Evolutionary conservation across 1,140 invertebrate genomes (phyloP), one percentile per base, ranked within the genome.

Genomic region (Ostrea denselamellosa): DNA sequence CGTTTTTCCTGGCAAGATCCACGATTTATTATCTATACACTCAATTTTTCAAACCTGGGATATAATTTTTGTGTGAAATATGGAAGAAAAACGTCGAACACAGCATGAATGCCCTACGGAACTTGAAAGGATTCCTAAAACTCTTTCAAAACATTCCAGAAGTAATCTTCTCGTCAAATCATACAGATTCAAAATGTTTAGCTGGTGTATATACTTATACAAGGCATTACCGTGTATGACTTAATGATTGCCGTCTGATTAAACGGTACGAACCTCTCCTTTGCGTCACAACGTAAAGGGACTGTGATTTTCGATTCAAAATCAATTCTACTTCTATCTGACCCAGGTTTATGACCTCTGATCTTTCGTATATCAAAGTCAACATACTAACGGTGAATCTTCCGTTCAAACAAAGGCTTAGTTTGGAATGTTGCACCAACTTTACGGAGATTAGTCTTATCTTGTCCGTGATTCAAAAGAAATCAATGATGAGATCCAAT

Each of bases 31-130:
- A 77, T 77, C 68, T 77, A 25, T 77, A 77, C 25, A 77, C 68
- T 28, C 68, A 34, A 77, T 28, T 34, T 62, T 77, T 25, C 25
- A 28, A 77, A 77, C 68, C 68, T 17, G 8, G 12, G 28, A 77
- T 77, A 77, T 77, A 22, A 77, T 77, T 77, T 77, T 25, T 77
- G 68, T 77, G 68, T 77, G 68, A 77, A 77, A 77, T 77, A 77
- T 77, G 68, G 68, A 77, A 77, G 14, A 25, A 77, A 34, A 77
- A 28, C 68, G 22, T 34, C 10, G 28, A 77, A 77, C 68, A 28
- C 68, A 77, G 68, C 68, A 28, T 77, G 68, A 77, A 28, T 14
- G 28, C 25, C 68, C 25, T 34, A 25, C 68, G 28, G 28, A 77
- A 77, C 68, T 77, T 77, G 22, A 77, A 77, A 77, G 28, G 68